These are phyloP conservation scores for Pachycephus smyrnensis DNA, from an alignment of 2,888 invertebrate species.

Conservation along the genomic window DNA sequence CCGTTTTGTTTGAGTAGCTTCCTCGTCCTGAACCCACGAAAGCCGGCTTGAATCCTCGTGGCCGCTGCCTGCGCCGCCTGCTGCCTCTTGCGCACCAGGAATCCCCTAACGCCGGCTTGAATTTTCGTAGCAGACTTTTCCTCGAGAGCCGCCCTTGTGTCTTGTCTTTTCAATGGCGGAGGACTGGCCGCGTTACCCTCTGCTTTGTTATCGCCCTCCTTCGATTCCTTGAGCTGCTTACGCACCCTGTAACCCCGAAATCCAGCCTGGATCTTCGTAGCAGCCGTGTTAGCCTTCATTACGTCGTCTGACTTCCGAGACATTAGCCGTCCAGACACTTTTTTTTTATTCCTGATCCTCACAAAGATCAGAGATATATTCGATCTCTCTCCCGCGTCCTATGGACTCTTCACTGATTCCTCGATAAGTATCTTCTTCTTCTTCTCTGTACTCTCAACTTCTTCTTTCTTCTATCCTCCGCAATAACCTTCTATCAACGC, in stretches of 20 bases:
- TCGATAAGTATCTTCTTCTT: neutral
- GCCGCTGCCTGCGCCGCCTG: conserved; percentile 61
- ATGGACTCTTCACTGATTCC: neutral
- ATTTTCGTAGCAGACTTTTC: conserved; percentile 72
- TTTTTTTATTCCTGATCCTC: neutral
- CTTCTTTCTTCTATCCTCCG: neutral
- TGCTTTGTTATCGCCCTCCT: conserved; percentile 16
- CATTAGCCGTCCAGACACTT: conserved; percentile 2
- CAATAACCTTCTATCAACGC: neutral
- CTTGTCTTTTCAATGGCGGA: conserved; percentile 29
- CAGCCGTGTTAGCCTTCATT: conserved; percentile 63
- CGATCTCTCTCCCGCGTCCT: neutral
- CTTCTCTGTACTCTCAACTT: neutral
- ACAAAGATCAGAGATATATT: neutral
- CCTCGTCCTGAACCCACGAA: conserved; percentile 60
- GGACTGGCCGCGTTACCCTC: conserved; percentile 18
- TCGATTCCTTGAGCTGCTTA: conserved; percentile 63
- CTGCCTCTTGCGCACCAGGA: conserved; percentile 72
- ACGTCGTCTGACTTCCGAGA: conserved; percentile 32
- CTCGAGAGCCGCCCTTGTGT: conserved; percentile 39
- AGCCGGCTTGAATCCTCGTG: conserved; percentile 62
- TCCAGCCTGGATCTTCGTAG: conserved; percentile 71
- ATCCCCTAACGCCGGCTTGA: conserved; percentile 78
- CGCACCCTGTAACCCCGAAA: conserved; percentile 71
- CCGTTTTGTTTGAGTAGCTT: conserved; percentile 56